A percentile compares a stretch with the other conserved stretches of the same genome.
Conservation (phyloP, 2,113 vertebrate species). For the Muscicapa adusta region DNA sequence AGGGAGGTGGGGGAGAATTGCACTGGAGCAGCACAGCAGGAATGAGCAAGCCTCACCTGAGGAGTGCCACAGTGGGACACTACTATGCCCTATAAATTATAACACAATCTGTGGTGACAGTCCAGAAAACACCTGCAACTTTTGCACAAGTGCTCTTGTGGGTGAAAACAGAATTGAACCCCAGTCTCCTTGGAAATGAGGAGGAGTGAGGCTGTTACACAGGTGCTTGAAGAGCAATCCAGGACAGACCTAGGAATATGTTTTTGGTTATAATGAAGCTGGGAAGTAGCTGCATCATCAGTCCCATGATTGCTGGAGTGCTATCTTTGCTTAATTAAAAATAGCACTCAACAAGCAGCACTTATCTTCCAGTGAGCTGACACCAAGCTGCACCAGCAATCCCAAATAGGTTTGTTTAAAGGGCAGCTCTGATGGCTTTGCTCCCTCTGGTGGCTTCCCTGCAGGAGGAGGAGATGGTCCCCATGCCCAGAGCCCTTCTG, state of each 20-base stretch:
- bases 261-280: slow-evolving; percentile 18
- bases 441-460: not conserved
- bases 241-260: not conserved
- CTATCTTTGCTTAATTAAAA: slow-evolving; percentile 56
- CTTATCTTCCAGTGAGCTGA: slow-evolving; percentile 19
- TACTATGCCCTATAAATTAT: not conserved
- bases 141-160: not conserved
- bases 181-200: not conserved
- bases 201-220: not conserved
- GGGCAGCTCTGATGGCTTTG: not conserved
- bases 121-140: not conserved
- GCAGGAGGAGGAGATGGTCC: not conserved
- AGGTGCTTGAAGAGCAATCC: slow-evolving; percentile 29
- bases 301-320: slow-evolving; percentile 29
- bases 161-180: not conserved
- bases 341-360: slow-evolving; percentile 10
- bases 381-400: not conserved
- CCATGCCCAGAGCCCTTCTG: not conserved
- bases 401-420: not conserved
- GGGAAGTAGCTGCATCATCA: slow-evolving; percentile 43
- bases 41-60: not conserved
- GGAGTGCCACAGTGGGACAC: no score
- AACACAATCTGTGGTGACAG: not conserved
- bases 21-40: not conserved
- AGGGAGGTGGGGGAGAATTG: not conserved